phyloP scores from a whole-genome alignment of 2,888 invertebrate species.

The Trachelus troglodyta region DNA sequence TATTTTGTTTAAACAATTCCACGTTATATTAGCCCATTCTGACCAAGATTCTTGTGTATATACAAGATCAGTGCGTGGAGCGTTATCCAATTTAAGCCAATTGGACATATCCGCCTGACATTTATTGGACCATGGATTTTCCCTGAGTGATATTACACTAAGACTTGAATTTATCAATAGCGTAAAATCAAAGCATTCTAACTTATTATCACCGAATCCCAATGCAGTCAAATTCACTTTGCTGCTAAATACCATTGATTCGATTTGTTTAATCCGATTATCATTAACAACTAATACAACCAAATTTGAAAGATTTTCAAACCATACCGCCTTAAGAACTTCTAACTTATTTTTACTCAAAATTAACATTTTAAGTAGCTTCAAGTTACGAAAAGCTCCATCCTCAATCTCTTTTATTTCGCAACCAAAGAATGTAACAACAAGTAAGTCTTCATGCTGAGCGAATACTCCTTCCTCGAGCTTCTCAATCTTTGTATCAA shows the following conservation, averaged over 20 bases:
- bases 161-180: not conserved
- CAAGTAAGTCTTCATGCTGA: not conserved
- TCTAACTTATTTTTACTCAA: slow-evolving; percentile 27
- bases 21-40: not conserved
- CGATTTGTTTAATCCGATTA: slow-evolving; percentile 24
- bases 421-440: slow-evolving; percentile 3
- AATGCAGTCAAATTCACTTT: slow-evolving; percentile 13
- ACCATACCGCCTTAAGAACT: slow-evolving; percentile 28
- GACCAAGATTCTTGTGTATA: not conserved
- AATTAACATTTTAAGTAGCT: slow-evolving; percentile 23
- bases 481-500: slow-evolving; percentile 14
- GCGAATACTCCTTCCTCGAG: slow-evolving; percentile 22
- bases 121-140: not conserved
- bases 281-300: slow-evolving; percentile 20
- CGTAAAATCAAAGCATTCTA: slow-evolving; percentile 8
- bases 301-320: slow-evolving; percentile 27
- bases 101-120: not conserved
- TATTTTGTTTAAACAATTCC: not conserved
- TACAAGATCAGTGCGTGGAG: not conserved
- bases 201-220: slow-evolving; percentile 27
- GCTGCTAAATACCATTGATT: slow-evolving; percentile 5
- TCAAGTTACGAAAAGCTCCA: slow-evolving; percentile 26
- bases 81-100: not conserved
- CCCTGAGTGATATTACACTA: not conserved
- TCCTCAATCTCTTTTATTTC: slow-evolving; percentile 31